phyloP scores from a whole-genome alignment of 1,140 invertebrate species.

The Reticulitermes speratus region DNA sequence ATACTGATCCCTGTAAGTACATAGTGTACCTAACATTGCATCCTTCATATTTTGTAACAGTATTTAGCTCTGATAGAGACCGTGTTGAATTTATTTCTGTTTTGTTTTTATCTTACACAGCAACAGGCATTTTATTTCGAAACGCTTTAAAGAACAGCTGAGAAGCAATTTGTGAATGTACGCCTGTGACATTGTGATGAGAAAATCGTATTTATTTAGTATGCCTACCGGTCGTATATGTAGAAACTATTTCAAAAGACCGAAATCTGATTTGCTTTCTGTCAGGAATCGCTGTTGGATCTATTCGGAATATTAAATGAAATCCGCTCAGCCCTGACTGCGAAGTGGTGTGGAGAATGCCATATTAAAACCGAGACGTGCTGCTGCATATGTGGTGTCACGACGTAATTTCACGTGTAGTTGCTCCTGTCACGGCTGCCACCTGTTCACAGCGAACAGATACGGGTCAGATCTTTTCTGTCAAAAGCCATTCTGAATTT shows the following conservation, averaged over 20 bases:
- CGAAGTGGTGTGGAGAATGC: background rate
- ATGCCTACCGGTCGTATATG: no score
- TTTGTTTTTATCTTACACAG: no score
- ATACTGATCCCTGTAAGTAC: no score
- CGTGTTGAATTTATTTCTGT: no score
- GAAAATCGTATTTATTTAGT: no score
- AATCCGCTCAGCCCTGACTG: background rate
- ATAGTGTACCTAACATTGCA: no score
- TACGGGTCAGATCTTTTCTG: background rate
- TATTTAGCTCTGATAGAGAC: no score
- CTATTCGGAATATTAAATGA: background rate
- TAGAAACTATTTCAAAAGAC: background rate
- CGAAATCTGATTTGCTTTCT: background rate
- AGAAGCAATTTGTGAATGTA: no score
- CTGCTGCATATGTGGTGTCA: background rate
- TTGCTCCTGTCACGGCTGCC: background rate
- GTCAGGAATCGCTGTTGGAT: background rate
- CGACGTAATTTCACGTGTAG: background rate
- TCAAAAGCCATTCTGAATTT: background rate
- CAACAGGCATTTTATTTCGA: no score
- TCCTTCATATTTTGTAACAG: no score
- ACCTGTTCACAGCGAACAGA: background rate
- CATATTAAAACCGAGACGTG: background rate
- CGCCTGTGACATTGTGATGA: no score
- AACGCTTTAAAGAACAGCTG: no score